phyloP scores from a whole-genome alignment of 2,888 invertebrate species.

The Phortica magna region DNA sequence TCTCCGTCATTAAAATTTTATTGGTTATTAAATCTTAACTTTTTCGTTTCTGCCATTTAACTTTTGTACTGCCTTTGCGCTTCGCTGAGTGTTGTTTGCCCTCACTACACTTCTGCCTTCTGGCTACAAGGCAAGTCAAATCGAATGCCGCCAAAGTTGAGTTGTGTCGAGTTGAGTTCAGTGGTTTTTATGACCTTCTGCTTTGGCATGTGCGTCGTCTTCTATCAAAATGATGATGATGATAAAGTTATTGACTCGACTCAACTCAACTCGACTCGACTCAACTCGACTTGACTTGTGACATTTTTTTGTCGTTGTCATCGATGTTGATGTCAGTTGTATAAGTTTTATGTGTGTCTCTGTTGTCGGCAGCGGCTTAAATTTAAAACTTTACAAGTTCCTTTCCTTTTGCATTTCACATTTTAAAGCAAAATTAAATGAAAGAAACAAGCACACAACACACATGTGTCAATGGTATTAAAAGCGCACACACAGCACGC shows the following conservation, averaged over 20 bases:
- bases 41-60: conserved; percentile 42
- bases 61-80: neutral
- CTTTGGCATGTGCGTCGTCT: neutral
- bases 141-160: too few relatives aligned
- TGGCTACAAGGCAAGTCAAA: too few relatives aligned
- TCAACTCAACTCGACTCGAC: neutral
- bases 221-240: neutral
- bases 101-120: neutral
- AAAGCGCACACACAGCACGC: too few relatives aligned
- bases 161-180: neutral
- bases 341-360: too few relatives aligned
- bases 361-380: too few relatives aligned
- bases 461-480: too few relatives aligned
- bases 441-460: too few relatives aligned
- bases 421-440: too few relatives aligned
- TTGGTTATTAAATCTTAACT: conserved; percentile 44
- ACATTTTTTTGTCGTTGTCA: neutral
- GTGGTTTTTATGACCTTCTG: neutral
- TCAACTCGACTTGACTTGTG: neutral
- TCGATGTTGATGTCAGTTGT: neutral
- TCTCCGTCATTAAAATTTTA: conserved; percentile 42
- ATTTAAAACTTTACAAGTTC: too few relatives aligned
- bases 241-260: conserved; percentile 16
- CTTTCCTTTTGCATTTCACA: too few relatives aligned
- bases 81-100: neutral